Base-by-base conservation (phyloP, 1,140 invertebrate species). In the Babylonia areolata region DNA sequence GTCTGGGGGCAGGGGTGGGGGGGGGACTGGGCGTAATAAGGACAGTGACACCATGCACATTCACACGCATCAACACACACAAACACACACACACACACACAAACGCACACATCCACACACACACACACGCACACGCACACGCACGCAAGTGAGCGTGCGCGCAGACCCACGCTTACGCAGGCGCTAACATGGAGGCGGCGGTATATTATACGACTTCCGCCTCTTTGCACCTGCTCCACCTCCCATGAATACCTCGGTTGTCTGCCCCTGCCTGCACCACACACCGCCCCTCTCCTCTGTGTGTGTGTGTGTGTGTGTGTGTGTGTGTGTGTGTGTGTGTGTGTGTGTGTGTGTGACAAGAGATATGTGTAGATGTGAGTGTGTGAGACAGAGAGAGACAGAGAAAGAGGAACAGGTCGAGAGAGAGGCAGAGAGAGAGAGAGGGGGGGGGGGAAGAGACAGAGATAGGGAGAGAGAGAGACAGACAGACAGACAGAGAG, bases 71-170 rank as follows among this genome's bases (percentile, higher is more conserved):
- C 1, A 40, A 35, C 71, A 35, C 71, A 73, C 71, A 35, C 40
- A 89, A 75, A 88, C 88, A 88, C 88, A 88, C 84, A 54, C 75
- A 80, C 73, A 85, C 46, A 37, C 75, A 78, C 84, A 79, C 73
- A 80, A 73, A 80, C 84, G 80, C 84, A 85, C 84, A 85, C 75
- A 85, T 75, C 79, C 84, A 85, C 84, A 80, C 84, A 85, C 83
- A 78, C 85, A 85, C 85, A 82, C 85, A 85, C 85, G 75, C 85
- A 86, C 85, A 82, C 79, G 35, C 85, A 83, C 79, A 83, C 79
- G 51, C 51, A 9, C 51, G 58, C 51, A 3, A n/a, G 35, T 31
- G 0, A 35, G 20, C 51, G 17, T 51, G 64, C 79, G 64, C 78
- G 64, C 79, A 71, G 31, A 37, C 79, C 3, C 79, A 83, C 79